Evolutionary conservation across 2,113 vertebrate species (phyloP), one percentile per base, ranked within the genome.

Genomic region (Nycticorax nycticorax): DNA sequence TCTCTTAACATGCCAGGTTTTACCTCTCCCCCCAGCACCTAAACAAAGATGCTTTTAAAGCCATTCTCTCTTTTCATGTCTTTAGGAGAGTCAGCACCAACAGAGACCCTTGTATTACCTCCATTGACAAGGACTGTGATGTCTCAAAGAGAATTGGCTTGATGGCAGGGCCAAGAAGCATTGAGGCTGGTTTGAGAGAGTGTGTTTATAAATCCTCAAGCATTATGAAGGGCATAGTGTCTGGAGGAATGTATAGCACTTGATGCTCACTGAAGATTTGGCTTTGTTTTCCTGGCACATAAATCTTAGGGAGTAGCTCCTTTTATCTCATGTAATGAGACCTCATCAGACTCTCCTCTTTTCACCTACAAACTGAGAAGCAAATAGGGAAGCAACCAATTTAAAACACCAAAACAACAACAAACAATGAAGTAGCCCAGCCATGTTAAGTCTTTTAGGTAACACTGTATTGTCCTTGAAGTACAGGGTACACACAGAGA

Each of bases 41-140:
- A 88, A 85, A 93, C 50, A 82, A 83, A 64, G 75, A 82, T 88
- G 74, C 66, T 75, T 96, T 90, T 32, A 82, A 73, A 81, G 50
- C 45, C 12, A 3, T 53, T 64, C 37, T 80, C 18, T 75, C 60
- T 75, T 59, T 60, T 37, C 27, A 10, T n/a, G 32, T 52, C 79
- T 90, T 43, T 30, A 64, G 75, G 67, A 90, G 67, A 88, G 21
- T 48, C 33, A 88, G 52, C 78, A 35, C 48, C 56, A 60, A 27
- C 53, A 75, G 76, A 64, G 66, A 68, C 37, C 32, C 52, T 55
- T 56, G 18, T 84, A 3, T 53, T 82, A 26, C 72, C 35, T 76
- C 71, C 21, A 3, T 10, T 96, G 71, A 77, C 73, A 71, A 18
- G 55, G 50, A 9, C 24, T 37, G 10, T 39, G 86, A 37, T 85